Evolutionary conservation across 2,888 invertebrate genomes (phyloP), one percentile per base, ranked within the genome.

Genomic region (Trichacis sp.): DNA sequence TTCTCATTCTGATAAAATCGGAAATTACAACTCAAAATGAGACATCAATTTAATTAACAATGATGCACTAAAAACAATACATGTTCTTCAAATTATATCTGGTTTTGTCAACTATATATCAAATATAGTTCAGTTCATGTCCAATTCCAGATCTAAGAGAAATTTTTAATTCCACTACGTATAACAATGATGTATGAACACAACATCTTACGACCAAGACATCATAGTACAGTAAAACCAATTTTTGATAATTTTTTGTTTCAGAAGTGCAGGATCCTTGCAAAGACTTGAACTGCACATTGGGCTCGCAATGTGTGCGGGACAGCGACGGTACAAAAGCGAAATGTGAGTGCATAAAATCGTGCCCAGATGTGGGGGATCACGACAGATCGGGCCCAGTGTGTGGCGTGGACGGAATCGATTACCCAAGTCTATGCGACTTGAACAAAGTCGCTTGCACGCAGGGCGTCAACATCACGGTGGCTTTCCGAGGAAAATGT

Each of bases 381-480:
- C 93, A 92, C 85, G 89, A 91, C 70, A 92, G 91, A 61, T 92
- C 93, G 30, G 87, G 90, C 54, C 91, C 93, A 0, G 90, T 96
- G 46, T 96, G 96, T 84, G 93, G 94, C 82, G 87, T 90, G 78
- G 94, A 96, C 85, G 94, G 93, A 6, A 87, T 89, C 67, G 94
- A 95, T 81, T 96, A 97, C 84, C 88, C 89, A 59, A 94, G 93
- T 79, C 91, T 93, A 73, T 97, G 96, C 86, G 92, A 94, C 81
- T 88, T 96, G 86, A 89, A 92, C 75, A 88, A 90, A 70, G 89
- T 91, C 48, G 92, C 95, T 9, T 97, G 96, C 85, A 88, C 89
- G 59, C 87, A 89, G 56, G 89, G 89, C 70, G 87, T 89, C 67
- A 92, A 93, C 82, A 91, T 96, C 75, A 91, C 91, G 48, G 90